Base-by-base conservation (phyloP, 2,888 invertebrate genomes). In the Amiota mariae region DNA sequence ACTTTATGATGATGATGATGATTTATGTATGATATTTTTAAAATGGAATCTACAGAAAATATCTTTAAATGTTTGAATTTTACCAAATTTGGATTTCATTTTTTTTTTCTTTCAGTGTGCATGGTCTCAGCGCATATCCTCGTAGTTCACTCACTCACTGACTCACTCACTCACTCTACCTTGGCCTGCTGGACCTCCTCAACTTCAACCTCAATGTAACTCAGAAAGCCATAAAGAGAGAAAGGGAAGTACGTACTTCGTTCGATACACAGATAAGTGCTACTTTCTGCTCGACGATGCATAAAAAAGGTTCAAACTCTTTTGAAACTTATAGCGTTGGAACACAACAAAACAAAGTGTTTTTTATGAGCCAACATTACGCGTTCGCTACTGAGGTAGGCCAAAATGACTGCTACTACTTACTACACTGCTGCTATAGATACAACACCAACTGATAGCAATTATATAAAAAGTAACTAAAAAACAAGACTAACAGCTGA, bases 231-330 rank as follows among this genome's bases (percentile, higher is more conserved):
- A 6, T 36, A 4, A 36, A 36, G 36, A 36, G 36, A 4, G 6
- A 36, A 36, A 36, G 36, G 6, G 36, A 36, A 36, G 36, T 36
- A 36, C 6, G 36, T 36, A 36, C 36, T 36, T 2, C 6, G 36
- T 36, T 36, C 36, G 36, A 36, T 36, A 36, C 47, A 75, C 77
- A 84, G 83, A 85, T 87, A 87, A 86, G 79, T 81, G 83, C 85
- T 84, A 81, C 84, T 85, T 85, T 85, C 84, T 83, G 84, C 87
- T 85, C 80, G 84, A 75, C 84, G 86, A 84, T 87, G 84, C 87
- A 85, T 87, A 86, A 87, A 84, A 86, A 84, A 81, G 87, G 84
- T 85, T 70, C 81, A 73, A 79, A 79, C 49, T 71, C 61, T 68
- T 68, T 68, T 51, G 36, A 36, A 36, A 36, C 36, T 36, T 36